phyloP scores from a whole-genome alignment of 2,888 invertebrate species.

The Patella ulyssiponensis region DNA sequence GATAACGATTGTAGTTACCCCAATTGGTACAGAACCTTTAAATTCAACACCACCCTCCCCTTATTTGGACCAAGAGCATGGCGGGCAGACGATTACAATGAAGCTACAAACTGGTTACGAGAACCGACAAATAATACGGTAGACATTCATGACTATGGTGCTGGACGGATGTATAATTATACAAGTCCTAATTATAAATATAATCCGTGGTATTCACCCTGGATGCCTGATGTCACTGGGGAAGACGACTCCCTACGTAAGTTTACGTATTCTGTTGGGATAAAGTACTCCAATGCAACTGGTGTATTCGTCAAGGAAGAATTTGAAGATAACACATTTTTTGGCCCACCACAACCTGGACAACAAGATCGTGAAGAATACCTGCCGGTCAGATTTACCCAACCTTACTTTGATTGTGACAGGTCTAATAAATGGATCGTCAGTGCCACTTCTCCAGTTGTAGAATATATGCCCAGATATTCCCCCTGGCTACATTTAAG shows the following conservation, averaged over 20 bases:
- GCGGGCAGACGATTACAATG: constrained; percentile 75
- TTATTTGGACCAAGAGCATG: constrained; percentile 94
- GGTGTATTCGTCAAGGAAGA: constrained; percentile 62
- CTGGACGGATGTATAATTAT: constrained; percentile 88
- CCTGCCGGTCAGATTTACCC: constrained; percentile 93
- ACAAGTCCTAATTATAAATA: constrained; percentile 90
- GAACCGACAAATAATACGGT: constrained; percentile 96
- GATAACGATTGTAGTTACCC: constrained; percentile 94
- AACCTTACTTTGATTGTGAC: constrained; percentile 96
- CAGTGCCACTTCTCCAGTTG: constrained; percentile 92
- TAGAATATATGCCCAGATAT: constrained; percentile 88
- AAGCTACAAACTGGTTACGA: constrained; percentile 94
- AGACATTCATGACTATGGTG: constrained; percentile 74
- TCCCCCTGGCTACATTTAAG: constrained; percentile 66
- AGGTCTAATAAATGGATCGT: constrained; percentile 96
- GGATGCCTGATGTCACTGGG: constrained; percentile 95
- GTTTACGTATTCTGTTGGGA: constrained; percentile 65
- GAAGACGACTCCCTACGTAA: constrained; percentile 74
- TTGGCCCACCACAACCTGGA: constrained; percentile 71
- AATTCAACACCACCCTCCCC: constrained; percentile 93
- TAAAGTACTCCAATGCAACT: constrained; percentile 68
- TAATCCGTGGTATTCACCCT: constrained; percentile 93
- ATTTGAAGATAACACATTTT: constrained; percentile 62
- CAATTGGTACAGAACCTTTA: constrained; percentile 89
- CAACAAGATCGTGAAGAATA: constrained; percentile 55